Conservation (phyloP, 2,888 invertebrate genomes). For the Agriopis aurantiaria region DNA sequence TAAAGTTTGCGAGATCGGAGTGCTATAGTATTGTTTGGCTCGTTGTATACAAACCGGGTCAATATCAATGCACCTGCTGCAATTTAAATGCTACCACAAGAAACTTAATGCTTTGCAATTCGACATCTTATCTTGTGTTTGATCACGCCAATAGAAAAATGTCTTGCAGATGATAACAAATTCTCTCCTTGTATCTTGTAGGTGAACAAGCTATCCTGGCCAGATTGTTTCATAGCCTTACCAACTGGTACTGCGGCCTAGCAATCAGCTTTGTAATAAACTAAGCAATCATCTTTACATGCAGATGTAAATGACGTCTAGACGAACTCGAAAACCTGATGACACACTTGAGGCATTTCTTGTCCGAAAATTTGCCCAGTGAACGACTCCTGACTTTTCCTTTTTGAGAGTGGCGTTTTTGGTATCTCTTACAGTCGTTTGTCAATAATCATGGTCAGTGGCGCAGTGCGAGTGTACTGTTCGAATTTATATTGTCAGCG, state of each 20-base stretch:
- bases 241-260: constrained; percentile 1
- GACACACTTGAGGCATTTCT: neutral
- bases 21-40: constrained; percentile 12
- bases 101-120: neutral
- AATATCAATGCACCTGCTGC: constrained; percentile 23
- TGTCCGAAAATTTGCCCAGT: neutral
- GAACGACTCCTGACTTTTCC: neutral
- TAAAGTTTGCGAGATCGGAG: constrained; percentile 2
- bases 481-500: no score
- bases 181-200: neutral
- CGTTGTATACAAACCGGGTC: constrained; percentile 14
- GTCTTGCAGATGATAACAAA: neutral
- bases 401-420: neutral
- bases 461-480: no score
- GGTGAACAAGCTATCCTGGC: neutral
- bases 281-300: neutral
- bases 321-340: neutral
- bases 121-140: neutral
- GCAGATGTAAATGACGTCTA: constrained; percentile 2
- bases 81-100: neutral
- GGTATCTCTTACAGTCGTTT: no score
- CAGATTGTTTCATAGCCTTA: neutral
- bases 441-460: no score
- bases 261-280: constrained; percentile 7
- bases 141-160: neutral